These are phyloP conservation scores for Paramormyrops hopkinsi DNA, from an alignment of 2,797 vertebrate species.

Conservation along the genomic window DNA sequence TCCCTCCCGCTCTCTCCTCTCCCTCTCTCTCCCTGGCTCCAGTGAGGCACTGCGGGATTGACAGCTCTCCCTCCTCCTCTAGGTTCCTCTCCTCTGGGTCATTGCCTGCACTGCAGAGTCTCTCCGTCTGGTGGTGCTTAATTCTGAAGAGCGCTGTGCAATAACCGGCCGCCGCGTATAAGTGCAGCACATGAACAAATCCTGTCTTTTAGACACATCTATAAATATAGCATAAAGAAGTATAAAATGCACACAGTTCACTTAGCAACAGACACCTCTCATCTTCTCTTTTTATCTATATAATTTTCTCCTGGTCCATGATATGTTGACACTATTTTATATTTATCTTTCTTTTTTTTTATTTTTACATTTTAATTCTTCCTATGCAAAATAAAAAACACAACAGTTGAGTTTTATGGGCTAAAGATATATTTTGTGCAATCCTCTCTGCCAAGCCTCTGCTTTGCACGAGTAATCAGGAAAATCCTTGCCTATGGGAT, in stretches of 20 bases:
- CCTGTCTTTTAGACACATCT: slow-evolving; percentile 26
- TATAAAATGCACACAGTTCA: not conserved
- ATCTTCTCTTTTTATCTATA: not conserved
- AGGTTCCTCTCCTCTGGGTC: slow-evolving; percentile 48
- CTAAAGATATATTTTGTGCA: not conserved
- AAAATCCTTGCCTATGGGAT: slow-evolving; percentile 20
- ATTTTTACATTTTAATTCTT: not conserved
- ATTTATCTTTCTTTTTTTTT: not conserved
- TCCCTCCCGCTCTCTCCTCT: slow-evolving; percentile 25
- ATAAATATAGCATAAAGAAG: not conserved
- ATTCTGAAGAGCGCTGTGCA: slow-evolving; percentile 54
- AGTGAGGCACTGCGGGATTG: slow-evolving; percentile 32
- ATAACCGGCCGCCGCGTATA: slow-evolving; percentile 37
- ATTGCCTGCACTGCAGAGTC: slow-evolving; percentile 60
- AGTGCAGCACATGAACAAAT: slow-evolving; percentile 33
- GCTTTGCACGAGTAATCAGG: not conserved
- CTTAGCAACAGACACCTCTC: not conserved
- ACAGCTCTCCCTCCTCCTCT: slow-evolving; percentile 24
- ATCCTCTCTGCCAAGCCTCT: not conserved
- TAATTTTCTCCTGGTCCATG: not conserved
- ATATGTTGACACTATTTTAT: not conserved
- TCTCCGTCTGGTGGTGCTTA: slow-evolving; percentile 39
- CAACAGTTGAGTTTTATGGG: not conserved
- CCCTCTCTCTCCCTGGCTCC: slow-evolving; percentile 34
- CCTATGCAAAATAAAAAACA: not conserved